Evolutionary conservation across 2,888 invertebrate species (phyloP).

Genomic region (Oscheius sp.): DNA sequence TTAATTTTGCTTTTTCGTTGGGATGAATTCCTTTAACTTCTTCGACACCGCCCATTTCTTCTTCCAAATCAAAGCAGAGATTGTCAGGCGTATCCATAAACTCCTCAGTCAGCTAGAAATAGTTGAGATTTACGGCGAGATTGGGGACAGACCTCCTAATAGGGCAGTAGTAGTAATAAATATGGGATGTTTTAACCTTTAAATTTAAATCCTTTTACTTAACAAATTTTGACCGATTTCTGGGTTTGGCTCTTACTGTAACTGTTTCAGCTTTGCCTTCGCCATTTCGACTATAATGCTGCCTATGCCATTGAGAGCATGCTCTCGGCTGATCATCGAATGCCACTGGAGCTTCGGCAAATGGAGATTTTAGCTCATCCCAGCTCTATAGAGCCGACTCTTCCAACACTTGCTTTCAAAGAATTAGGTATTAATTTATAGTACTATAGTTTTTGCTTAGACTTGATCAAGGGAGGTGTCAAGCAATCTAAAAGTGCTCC

Average conservation of each 20-base stretch:
- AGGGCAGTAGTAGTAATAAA: too few relatives aligned
- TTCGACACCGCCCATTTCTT: too few relatives aligned
- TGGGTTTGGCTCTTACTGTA: background rate
- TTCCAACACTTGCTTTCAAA: constrained; percentile 38
- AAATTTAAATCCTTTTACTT: background rate
- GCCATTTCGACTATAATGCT: constrained; percentile 52
- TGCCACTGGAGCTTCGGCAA: constrained; percentile 49
- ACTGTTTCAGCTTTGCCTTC: constrained; percentile 50
- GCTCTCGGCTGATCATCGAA: constrained; percentile 32
- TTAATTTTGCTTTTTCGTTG: too few relatives aligned
- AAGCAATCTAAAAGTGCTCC: background rate
- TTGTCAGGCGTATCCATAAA: too few relatives aligned
- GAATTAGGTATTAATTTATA: constrained; percentile 14
- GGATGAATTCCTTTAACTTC: too few relatives aligned
- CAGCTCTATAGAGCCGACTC: background rate
- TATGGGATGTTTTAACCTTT: too few relatives aligned
- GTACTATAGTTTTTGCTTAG: background rate
- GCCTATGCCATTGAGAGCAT: constrained; percentile 41
- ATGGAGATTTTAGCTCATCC: constrained; percentile 15
- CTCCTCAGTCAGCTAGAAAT: too few relatives aligned
- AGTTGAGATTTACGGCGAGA: too few relatives aligned
- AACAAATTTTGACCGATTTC: background rate
- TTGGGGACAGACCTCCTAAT: too few relatives aligned
- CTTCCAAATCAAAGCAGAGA: too few relatives aligned
- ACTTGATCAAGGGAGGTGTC: background rate